These are phyloP conservation scores for Drosophila suzukii DNA, from an alignment of 1,140 invertebrate genomes.

Conservation along the genomic window DNA sequence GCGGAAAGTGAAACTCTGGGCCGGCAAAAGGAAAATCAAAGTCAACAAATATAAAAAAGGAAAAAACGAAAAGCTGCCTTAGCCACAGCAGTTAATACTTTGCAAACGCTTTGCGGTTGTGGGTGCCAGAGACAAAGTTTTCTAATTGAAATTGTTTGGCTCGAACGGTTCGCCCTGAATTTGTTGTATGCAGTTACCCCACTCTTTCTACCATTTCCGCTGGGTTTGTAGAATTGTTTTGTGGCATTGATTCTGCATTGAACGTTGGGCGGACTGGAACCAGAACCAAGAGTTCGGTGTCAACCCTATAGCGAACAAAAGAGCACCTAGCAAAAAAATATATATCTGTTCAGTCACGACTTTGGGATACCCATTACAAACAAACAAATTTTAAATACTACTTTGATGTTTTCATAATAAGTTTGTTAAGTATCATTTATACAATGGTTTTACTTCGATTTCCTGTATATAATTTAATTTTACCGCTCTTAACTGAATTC, in stretches of 20 bases:
- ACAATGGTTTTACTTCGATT: too few relatives aligned
- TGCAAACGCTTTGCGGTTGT: constrained; percentile 27
- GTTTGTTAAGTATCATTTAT: too few relatives aligned
- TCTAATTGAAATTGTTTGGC: constrained; percentile 27
- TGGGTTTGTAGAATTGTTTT: background rate
- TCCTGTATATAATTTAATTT: too few relatives aligned
- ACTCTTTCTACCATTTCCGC: constrained; percentile 4
- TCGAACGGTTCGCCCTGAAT: constrained; percentile 10
- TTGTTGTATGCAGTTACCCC: background rate
- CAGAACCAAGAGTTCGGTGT: constrained; percentile 9
- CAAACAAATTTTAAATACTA: too few relatives aligned
- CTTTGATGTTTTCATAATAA: too few relatives aligned
- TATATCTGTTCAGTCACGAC: background rate
- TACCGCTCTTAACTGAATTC: too few relatives aligned
- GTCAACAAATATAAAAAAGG: constrained; percentile 2
- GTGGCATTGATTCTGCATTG: constrained; percentile 15
- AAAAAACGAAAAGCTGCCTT: constrained; percentile 9
- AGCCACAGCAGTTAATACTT: constrained; percentile 10
- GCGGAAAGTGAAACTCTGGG: constrained; percentile 61
- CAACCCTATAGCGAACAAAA: constrained; percentile 18
- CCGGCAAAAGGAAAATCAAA: constrained; percentile 32
- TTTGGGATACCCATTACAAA: background rate
- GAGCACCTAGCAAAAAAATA: background rate
- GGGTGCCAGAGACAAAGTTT: constrained; percentile 17
- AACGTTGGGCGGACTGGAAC: constrained; percentile 57